phyloP scores from a whole-genome alignment of 2,888 invertebrate species.

The Lagria hirta region DNA sequence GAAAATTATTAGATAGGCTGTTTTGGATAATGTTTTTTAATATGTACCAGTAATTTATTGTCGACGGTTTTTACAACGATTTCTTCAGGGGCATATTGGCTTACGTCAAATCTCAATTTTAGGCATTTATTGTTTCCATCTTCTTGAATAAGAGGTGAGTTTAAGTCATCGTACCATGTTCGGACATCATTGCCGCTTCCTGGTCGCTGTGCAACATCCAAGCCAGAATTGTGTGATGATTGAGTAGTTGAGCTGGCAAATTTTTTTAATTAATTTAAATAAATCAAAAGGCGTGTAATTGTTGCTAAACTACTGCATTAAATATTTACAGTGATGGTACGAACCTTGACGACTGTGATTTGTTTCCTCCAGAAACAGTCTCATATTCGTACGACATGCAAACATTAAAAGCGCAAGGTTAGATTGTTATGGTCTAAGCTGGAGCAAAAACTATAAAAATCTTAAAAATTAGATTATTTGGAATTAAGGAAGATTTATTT shows the following conservation, averaged over 20 bases:
- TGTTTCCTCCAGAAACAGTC: constrained; percentile 66
- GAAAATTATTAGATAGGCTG: neutral
- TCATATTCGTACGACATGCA: constrained; percentile 74
- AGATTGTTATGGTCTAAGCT: constrained; percentile 36
- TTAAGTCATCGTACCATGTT: constrained; percentile 82
- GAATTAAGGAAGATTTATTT: too few species aligned
- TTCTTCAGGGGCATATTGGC: constrained; percentile 96
- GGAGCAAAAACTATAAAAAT: constrained; percentile 6
- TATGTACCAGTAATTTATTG: constrained; percentile 89
- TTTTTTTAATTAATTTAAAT: too few species aligned
- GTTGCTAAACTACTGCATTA: too few species aligned
- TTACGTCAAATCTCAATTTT: constrained; percentile 94
- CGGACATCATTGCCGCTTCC: constrained; percentile 60
- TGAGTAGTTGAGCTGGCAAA: constrained; percentile 61
- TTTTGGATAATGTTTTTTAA: neutral
- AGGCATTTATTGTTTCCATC: constrained; percentile 92
- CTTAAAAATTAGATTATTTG: too few species aligned
- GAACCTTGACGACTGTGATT: constrained; percentile 59
- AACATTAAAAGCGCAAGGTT: constrained; percentile 55
- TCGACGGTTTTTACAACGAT: constrained; percentile 98
- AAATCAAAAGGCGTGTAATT: too few species aligned
- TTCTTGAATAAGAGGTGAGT: constrained; percentile 91
- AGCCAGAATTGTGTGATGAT: constrained; percentile 58
- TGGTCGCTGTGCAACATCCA: constrained; percentile 39
- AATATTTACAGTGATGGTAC: constrained; percentile 37